Evolutionary conservation across 1,140 invertebrate species (phyloP), one percentile per base, ranked within the genome.

Genomic region (Macrobrachium nipponense): DNA sequence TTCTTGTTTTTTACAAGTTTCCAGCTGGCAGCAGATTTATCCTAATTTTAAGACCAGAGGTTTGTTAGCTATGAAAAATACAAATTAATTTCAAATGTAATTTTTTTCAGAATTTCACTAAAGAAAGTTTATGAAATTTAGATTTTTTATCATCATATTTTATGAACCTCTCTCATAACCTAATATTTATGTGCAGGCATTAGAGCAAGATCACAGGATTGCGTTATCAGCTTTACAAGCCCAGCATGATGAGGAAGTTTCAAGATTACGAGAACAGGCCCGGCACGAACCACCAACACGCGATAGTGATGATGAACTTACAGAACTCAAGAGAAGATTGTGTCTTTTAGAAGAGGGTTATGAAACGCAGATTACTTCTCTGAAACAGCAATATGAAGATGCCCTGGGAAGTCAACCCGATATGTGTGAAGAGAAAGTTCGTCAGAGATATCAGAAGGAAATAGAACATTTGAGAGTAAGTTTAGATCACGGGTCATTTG

Each of bases 391-490:
- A 61, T 88, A 89, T 75, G 86, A 89, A 70, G 85, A 86, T 59
- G 82, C 86, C 18, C 70, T 86, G 70, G 88, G 61, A n/a, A 89
- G 82, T 17, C 85, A 87, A 58, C 86, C 87, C 11, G 89, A 86
- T 62, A 62, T 93, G 10, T 94, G 95, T 89, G 94, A 94, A 89
- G 95, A 95, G 87, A 94, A 94, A 79, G 94, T 96, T 58, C 92
- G 95, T 20, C 94, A 95, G 89, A 92, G 95, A 68, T 97, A 97
- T 90, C 95, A 97, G 91, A 93, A 94, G 60, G 96, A 97, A 92
- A 96, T 98, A 84, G 96, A 97, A 90, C 95, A 97, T 91, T 91
- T 97, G 60, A 94, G 95, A 89, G 95, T 94, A 90, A 90, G 91
- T 89, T 59, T 79, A 60, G 75, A 70, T 79, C 72, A 7, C 18